These are phyloP conservation scores for Eulemur macaco DNA, from an alignment of 2,113 vertebrate species.

Conservation along the genomic window DNA sequence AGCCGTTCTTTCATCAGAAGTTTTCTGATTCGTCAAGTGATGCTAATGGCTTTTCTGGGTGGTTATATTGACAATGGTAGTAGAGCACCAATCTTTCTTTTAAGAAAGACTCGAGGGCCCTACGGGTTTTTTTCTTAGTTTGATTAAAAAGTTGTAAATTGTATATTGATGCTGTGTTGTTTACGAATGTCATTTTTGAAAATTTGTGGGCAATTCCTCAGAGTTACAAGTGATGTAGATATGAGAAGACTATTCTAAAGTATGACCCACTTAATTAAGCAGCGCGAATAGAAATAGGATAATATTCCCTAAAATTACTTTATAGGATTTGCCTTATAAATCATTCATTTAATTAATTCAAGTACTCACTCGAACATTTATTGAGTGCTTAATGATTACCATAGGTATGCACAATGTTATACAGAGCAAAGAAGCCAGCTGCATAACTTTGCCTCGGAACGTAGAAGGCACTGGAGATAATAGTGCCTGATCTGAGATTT, in stretches of 20 bases:
- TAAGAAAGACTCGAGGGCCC: neutral
- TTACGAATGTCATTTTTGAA: neutral
- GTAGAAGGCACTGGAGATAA: neutral
- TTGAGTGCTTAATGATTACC: neutral
- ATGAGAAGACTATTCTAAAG: neutral
- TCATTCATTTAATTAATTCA: constrained; percentile 3
- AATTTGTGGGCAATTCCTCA: neutral
- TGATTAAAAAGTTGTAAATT: neutral
- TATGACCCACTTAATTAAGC: neutral
- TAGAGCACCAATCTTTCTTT: neutral
- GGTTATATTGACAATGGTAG: neutral
- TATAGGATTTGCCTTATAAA: neutral
- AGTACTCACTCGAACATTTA: neutral
- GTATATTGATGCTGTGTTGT: neutral
- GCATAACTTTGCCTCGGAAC: neutral
- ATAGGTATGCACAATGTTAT: neutral
- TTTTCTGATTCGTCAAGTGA: neutral
- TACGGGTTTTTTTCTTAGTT: neutral
- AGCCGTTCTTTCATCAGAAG: neutral
- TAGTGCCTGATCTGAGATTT: neutral
- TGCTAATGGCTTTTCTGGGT: neutral
- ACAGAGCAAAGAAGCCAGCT: neutral
- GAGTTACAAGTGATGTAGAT: neutral
- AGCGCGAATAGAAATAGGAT: neutral
- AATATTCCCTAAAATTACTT: neutral